Base-by-base conservation (phyloP, 2,113 vertebrate species). In the Crocuta crocuta region DNA sequence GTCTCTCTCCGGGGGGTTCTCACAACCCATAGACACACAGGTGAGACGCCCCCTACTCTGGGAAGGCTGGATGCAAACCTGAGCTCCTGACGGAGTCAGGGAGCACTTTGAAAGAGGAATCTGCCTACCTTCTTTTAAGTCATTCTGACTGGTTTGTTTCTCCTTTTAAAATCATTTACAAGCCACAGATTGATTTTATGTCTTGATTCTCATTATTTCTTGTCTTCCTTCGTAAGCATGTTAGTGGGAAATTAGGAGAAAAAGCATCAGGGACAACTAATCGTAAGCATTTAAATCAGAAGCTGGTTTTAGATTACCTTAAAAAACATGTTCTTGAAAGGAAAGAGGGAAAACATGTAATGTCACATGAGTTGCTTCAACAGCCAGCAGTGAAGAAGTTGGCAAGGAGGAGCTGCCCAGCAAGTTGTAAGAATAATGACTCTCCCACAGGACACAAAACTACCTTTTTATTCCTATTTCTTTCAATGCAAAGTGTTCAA, bases 401-500 rank as follows among this genome's bases (percentile, higher is more conserved):
- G 26, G 74, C 89, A 91, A 88, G 17, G 26, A 92, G 26, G 5
- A 71, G 13, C 45, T 88, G 5, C 17, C 28, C 7, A 24, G 66
- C 24, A 92, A 96, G 70, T 87, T 80, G 17, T 87, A 92, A 95
- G 70, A 94, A 98, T 81, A 96, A 96, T 79, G 45, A 83, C 66
- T 73, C 74, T 89, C 45, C 80, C 66, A 94, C 35, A 82, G 65
- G 43, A 95, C 48, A 28, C 9, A 96, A 94, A 84, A 94, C 83
- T 95, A 74, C 71, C 66, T 53, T 97, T 94, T 91, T 84, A 78
- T 84, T 96, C 35, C n/a, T 94, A 92, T 96, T 95, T 97, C 84
- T 96, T 97, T 97, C 91, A 70, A 95, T 91, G 93, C 88, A 91
- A 96, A 96, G 53, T 97, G 96, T 97, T 97, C 92, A 95, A 95